phyloP scores from a whole-genome alignment of 2,113 vertebrate genomes.

The Eublepharis macularius region DNA sequence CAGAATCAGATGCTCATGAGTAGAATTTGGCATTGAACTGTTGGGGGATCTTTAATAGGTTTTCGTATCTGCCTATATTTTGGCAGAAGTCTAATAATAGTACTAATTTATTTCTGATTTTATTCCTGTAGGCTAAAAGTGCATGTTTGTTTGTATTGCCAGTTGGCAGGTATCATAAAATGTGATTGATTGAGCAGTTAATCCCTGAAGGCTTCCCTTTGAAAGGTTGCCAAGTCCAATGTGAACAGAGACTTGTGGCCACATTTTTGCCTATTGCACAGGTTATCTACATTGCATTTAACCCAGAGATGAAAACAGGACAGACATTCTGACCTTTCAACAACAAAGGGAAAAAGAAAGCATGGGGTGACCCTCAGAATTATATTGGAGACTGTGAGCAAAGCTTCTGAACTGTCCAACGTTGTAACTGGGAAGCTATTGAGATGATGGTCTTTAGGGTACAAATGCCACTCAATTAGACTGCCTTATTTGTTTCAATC shows the following conservation, averaged over 20 bases:
- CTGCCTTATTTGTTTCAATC: not conserved
- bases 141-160: conserved; percentile 46
- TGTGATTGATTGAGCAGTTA: conserved; percentile 67
- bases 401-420: not conserved
- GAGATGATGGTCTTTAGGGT: not conserved
- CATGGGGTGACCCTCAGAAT: accelerated
- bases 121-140: conserved; percentile 45
- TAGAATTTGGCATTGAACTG: not conserved
- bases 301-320: not conserved
- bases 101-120: conserved; percentile 37
- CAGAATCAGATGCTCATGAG: not conserved
- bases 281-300: conserved; percentile 57
- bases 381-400: not conserved
- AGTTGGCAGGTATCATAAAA: conserved; percentile 54
- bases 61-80: not conserved
- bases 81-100: conserved; percentile 34
- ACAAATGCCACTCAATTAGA: too few relatives aligned
- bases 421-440: not conserved
- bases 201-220: conserved; percentile 57
- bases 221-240: conserved; percentile 62
- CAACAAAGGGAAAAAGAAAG: not conserved
- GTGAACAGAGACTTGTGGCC: conserved; percentile 28
- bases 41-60: accelerated
- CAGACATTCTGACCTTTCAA: conserved; percentile 11
- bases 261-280: conserved; percentile 27